Evolutionary conservation across 2,113 vertebrate species (phyloP).

Genomic region (Neotoma lepida): DNA sequence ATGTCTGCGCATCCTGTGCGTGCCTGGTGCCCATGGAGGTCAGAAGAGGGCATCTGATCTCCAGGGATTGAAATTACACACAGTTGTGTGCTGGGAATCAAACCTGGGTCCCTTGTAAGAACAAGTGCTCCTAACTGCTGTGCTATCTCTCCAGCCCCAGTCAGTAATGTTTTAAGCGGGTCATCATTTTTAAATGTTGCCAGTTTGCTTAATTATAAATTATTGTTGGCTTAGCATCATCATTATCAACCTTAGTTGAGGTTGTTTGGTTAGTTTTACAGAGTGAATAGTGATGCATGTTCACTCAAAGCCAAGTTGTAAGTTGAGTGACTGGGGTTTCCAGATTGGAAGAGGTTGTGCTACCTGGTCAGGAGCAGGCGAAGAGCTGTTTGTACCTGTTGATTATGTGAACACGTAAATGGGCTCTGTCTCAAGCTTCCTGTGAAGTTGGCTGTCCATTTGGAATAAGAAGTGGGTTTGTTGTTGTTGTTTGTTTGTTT

Average conservation of each 20-base stretch:
- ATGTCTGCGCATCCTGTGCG: not conserved
- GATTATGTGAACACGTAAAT: not conserved
- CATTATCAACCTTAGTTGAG: not conserved
- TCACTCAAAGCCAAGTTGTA: not conserved
- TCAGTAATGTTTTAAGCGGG: not conserved
- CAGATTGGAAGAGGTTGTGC: not conserved
- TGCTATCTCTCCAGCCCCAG: not conserved
- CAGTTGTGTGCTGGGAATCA: not conserved
- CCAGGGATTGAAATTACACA: not conserved
- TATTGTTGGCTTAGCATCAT: not conserved
- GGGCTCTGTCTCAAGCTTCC: not conserved
- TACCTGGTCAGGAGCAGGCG: not conserved
- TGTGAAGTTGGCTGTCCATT: not conserved
- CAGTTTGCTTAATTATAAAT: slow-evolving; percentile 35
- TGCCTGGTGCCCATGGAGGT: not conserved
- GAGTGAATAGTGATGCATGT: not conserved
- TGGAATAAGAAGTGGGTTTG: not conserved
- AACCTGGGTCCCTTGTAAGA: not conserved
- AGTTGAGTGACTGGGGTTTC: not conserved
- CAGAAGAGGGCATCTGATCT: not conserved
- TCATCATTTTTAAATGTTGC: not conserved
- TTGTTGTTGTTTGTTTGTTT: not conserved
- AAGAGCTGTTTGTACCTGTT: not conserved
- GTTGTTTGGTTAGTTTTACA: not conserved
- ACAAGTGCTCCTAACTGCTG: not conserved